phyloP scores from a whole-genome alignment of 1,140 invertebrate species.

The Calycopis cecrops region DNA sequence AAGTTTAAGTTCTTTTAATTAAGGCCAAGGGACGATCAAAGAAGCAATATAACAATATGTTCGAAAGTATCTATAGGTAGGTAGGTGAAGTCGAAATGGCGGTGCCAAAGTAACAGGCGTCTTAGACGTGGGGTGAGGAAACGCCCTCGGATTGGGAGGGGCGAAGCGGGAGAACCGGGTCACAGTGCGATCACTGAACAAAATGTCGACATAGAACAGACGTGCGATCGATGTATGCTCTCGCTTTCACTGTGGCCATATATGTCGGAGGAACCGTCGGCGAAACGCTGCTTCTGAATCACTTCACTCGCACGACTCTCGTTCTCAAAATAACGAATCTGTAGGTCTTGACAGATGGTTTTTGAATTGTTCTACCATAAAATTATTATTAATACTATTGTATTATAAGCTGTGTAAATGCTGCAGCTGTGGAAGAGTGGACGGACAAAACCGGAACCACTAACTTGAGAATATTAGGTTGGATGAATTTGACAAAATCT shows the following conservation, averaged over 20 bases:
- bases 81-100: constrained; percentile 24
- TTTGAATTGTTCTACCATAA: too few species aligned
- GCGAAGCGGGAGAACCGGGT: constrained; percentile 45
- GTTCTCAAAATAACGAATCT: too few species aligned
- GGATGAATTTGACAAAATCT: too few species aligned
- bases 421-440: too few species aligned
- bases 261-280: too few species aligned
- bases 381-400: too few species aligned
- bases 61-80: constrained; percentile 19
- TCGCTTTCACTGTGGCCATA: constrained; percentile 1
- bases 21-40: constrained; percentile 4
- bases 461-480: too few species aligned
- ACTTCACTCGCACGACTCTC: too few species aligned
- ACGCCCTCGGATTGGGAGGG: constrained; percentile 38
- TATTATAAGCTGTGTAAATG: too few species aligned
- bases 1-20: constrained; percentile 5
- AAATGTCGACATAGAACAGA: constrained; percentile 50
- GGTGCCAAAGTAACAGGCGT: constrained; percentile 35
- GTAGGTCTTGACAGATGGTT: too few species aligned
- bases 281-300: too few species aligned
- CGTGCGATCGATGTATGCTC: constrained; percentile 39
- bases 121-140: constrained; percentile 34
- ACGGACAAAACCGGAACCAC: too few species aligned
- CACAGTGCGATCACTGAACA: constrained; percentile 49
- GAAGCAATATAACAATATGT: constrained; percentile 2